Conservation (phyloP, 2,113 vertebrate species). For the Heterochromis multidens region DNA sequence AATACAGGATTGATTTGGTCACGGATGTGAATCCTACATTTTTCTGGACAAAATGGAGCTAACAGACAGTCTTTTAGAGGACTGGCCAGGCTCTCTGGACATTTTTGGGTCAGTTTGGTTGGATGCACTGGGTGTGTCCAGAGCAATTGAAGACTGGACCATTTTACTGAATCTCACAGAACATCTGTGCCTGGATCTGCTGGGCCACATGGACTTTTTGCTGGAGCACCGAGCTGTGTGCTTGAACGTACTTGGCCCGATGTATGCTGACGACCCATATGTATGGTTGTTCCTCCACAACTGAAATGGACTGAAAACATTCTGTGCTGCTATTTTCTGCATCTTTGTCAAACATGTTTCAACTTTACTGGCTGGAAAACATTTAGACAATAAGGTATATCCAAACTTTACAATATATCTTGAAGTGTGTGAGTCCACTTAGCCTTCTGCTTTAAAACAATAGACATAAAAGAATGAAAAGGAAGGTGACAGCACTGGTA, state of each 20-base stretch:
- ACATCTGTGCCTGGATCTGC: constrained; percentile 57
- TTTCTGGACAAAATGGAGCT: constrained; percentile 16
- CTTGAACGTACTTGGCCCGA: constrained; percentile 52
- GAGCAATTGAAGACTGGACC: constrained; percentile 45
- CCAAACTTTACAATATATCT: background rate
- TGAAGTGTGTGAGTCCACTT: background rate
- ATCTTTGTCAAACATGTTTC: background rate
- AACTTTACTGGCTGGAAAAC: background rate
- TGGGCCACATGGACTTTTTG: constrained; percentile 58
- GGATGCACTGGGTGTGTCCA: constrained; percentile 27
- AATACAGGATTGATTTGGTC: background rate
- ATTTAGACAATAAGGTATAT: background rate
- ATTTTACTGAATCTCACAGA: constrained; percentile 60
- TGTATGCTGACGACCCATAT: constrained; percentile 60
- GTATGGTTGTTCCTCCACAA: constrained; percentile 55
- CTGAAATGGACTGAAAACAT: constrained; percentile 22
- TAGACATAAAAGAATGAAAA: background rate
- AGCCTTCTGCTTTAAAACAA: background rate
- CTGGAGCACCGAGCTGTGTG: constrained; percentile 67
- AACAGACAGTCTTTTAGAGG: constrained; percentile 34
- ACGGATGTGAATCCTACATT: background rate
- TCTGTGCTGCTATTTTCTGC: background rate
- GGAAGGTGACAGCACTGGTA: too few species aligned
- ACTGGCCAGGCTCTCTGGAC: constrained; percentile 51
- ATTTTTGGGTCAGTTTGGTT: constrained; percentile 62